These are phyloP conservation scores for Tipula unca DNA, from an alignment of 2,888 invertebrate genomes.

Conservation along the genomic window DNA sequence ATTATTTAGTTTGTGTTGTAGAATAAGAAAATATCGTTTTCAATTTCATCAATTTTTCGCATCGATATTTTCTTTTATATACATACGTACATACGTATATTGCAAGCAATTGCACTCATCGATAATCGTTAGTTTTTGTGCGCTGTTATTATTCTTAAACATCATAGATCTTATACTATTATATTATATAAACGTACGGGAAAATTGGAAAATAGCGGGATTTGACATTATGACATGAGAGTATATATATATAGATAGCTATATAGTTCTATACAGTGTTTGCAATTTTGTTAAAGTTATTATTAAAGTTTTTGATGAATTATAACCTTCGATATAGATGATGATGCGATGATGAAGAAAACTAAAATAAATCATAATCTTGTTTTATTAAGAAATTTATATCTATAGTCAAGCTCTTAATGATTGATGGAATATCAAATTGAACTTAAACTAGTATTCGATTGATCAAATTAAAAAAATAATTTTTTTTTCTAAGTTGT, in stretches of 20 bases:
- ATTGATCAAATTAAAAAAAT: neutral
- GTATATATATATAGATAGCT: neutral
- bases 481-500: neutral
- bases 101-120: neutral
- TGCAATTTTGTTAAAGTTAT: neutral
- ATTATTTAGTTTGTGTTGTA: neutral
- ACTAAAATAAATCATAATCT: neutral
- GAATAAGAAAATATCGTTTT: neutral
- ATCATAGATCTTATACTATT: neutral
- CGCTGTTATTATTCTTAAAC: neutral
- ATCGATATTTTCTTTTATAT: neutral
- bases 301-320: neutral
- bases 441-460: neutral
- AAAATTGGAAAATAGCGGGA: neutral
- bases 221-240: neutral
- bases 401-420: neutral
- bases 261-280: neutral
- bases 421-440: neutral
- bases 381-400: neutral
- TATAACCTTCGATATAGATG: neutral
- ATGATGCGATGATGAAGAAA: neutral
- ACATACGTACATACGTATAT: no score
- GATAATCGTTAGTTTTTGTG: neutral
- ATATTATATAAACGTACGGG: neutral
- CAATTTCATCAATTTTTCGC: neutral